Conservation (phyloP, 2,113 vertebrate genomes). For the Chaetodon auriga region DNA sequence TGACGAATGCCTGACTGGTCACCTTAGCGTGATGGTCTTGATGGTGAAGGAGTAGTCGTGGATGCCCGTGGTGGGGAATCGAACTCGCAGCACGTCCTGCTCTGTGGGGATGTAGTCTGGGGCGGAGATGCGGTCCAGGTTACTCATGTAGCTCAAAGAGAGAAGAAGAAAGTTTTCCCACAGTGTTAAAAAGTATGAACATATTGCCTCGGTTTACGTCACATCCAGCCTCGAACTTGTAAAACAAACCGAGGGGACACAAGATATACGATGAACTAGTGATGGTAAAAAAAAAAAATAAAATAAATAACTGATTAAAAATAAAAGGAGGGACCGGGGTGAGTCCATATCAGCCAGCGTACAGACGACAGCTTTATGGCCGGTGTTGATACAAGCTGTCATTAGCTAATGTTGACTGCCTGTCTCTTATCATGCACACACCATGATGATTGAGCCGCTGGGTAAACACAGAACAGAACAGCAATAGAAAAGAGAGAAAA, state of each 20-base stretch:
- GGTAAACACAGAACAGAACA: conserved; percentile 62
- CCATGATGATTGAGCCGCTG: conserved; percentile 53
- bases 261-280: conserved; percentile 8
- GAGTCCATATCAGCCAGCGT: conserved; percentile 41
- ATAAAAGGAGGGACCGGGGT: conserved; percentile 19
- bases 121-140: conserved; percentile 87
- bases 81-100: conserved; percentile 91
- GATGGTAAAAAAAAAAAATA: conserved; percentile 12
- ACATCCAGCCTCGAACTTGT: background rate
- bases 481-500: conserved; percentile 47
- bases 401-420: conserved; percentile 68
- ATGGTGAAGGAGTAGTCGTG: conserved; percentile 91
- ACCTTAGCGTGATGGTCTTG: conserved; percentile 90
- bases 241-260: conserved; percentile 40
- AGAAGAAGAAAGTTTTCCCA: conserved; percentile 14
- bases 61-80: conserved; percentile 93
- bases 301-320: conserved; percentile 58
- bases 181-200: background rate
- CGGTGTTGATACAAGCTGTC: conserved; percentile 70
- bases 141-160: conserved; percentile 86
- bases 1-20: background rate
- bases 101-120: conserved; percentile 87
- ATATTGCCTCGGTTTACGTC: conserved; percentile 32
- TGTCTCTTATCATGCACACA: conserved; percentile 65
- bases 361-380: conserved; percentile 65